These are phyloP conservation scores for Eudorcas thomsonii DNA, from an alignment of 2,113 vertebrate genomes.

Conservation along the genomic window DNA sequence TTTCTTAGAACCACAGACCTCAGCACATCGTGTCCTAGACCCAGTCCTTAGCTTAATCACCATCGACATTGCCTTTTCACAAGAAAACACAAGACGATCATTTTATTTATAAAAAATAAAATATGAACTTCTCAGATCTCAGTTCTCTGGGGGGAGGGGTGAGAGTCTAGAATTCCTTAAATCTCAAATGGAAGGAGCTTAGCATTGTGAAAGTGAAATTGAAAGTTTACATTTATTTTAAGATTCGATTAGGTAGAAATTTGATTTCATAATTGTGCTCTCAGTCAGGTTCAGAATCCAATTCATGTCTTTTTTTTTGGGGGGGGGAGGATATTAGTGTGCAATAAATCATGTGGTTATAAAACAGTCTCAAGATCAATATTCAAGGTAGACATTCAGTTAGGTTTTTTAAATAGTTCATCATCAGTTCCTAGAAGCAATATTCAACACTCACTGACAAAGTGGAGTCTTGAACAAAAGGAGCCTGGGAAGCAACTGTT, in stretches of 20 bases:
- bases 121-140: neutral
- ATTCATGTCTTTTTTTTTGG: neutral
- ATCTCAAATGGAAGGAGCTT: neutral
- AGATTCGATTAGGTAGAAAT: neutral
- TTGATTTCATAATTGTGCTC: neutral
- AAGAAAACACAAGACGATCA: neutral
- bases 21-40: neutral
- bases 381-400: neutral
- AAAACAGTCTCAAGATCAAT: neutral
- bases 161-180: neutral
- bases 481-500: neutral
- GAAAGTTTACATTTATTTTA: slow-evolving; percentile 13
- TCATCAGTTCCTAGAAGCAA: neutral
- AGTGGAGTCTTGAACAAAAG: neutral
- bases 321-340: neutral
- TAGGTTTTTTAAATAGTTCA: neutral
- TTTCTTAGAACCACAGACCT: neutral
- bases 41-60: neutral
- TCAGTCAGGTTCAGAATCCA: neutral
- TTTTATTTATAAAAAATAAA: slow-evolving; percentile 27
- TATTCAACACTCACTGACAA: neutral
- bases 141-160: neutral
- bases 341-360: neutral
- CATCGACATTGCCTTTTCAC: neutral
- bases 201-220: neutral